Percentiles rank a stretch among this genome's conserved stretches.
Conservation (phyloP, 2,113 vertebrate genomes). For the Danio rerio region DNA sequence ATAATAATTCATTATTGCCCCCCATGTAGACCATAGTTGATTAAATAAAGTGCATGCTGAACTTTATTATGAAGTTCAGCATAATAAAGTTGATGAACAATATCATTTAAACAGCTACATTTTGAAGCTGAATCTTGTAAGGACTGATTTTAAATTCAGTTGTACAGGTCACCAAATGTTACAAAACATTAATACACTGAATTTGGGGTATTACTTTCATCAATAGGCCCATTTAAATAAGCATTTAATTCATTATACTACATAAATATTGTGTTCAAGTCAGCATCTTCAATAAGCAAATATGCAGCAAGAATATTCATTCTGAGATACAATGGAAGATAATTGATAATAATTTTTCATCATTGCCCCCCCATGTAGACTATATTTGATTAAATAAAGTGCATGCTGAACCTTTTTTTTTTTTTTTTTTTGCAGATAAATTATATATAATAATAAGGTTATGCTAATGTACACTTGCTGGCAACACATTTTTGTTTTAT, state of each 20-base stretch:
- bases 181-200: background rate
- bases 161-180: slow-evolving; percentile 6
- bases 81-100: slow-evolving; percentile 31
- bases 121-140: slow-evolving; percentile 4
- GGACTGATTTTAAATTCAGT: slow-evolving; percentile 2
- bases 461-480: background rate
- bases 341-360: background rate
- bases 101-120: no score
- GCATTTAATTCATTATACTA: background rate
- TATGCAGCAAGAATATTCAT: background rate
- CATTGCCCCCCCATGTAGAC: background rate
- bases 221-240: slow-evolving; percentile 1
- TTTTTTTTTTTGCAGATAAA: background rate
- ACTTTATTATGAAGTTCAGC: no score
- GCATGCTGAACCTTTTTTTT: background rate
- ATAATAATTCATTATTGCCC: background rate
- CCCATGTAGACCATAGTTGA: background rate
- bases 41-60: background rate
- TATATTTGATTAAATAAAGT: background rate
- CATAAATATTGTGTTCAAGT: background rate
- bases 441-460: background rate
- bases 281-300: background rate
- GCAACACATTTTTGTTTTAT: background rate
- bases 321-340: background rate
- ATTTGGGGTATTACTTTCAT: background rate